Conservation (phyloP, 2,113 vertebrate genomes). For the Oxygymnocypris stewartii region DNA sequence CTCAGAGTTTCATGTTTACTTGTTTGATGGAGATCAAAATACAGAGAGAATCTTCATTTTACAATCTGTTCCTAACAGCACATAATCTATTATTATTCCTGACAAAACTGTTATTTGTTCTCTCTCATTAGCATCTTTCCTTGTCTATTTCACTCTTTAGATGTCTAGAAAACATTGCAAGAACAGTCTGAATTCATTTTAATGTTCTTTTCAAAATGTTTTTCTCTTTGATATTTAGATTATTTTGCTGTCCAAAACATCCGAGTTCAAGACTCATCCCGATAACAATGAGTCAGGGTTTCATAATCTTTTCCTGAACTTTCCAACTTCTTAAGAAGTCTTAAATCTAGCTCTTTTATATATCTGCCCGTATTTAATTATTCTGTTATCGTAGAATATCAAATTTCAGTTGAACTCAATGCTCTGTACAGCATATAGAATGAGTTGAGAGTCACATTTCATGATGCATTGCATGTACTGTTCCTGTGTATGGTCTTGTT, state of each 20-base stretch:
- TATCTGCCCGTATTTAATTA: neutral
- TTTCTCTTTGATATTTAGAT: neutral
- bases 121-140: neutral
- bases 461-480: neutral
- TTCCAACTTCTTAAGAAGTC: neutral
- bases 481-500: neutral
- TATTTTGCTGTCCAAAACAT: neutral
- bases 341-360: constrained; percentile 6
- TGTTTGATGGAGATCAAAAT: neutral
- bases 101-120: neutral
- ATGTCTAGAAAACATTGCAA: neutral
- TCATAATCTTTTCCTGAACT: neutral
- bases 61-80: neutral
- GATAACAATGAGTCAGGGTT: neutral
- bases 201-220: neutral
- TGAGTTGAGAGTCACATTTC: neutral
- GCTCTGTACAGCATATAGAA: neutral
- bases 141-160: neutral
- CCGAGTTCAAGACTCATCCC: neutral
- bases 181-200: neutral
- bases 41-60: neutral
- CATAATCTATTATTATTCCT: neutral
- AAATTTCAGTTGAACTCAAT: neutral
- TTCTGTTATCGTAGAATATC: neutral
- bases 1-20: neutral